Percentiles rank a stretch among this genome's conserved stretches.
phyloP scores from a whole-genome alignment of 1,140 invertebrate species.

The Atta colombica region DNA sequence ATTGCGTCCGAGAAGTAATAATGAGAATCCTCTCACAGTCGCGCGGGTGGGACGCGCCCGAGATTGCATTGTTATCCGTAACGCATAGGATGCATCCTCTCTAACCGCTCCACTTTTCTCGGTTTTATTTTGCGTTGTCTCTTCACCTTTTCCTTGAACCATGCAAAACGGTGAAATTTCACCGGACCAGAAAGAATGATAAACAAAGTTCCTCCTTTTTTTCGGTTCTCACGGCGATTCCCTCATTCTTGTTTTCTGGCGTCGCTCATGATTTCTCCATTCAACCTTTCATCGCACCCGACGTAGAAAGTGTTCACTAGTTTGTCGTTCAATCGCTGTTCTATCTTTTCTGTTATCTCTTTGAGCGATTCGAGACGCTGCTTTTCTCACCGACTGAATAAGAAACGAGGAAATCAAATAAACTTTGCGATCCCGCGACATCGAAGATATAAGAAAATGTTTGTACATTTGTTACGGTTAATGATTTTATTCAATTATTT shows the following conservation, averaged over 20 bases:
- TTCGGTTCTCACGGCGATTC: constrained; percentile 53
- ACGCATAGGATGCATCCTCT: constrained; percentile 21
- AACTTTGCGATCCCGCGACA: not conserved
- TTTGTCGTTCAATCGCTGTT: constrained; percentile 50
- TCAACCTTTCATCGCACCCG: constrained; percentile 42
- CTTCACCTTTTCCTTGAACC: constrained; percentile 39
- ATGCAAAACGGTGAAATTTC: constrained; percentile 29
- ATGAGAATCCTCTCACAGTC: constrained; percentile 53
- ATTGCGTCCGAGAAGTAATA: constrained; percentile 39
- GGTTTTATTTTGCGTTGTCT: constrained; percentile 36
- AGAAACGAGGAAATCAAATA: constrained; percentile 36
- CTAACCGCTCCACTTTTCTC: constrained; percentile 36
- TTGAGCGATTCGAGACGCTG: not conserved
- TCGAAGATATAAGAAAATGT: constrained; percentile 17
- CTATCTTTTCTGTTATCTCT: not conserved
- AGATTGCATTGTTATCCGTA: constrained; percentile 41
- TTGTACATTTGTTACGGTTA: not conserved
- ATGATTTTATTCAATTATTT: constrained; percentile 24
- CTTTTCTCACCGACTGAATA: constrained; percentile 8
- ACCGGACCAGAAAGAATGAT: constrained; percentile 26
- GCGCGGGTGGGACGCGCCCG: not conserved
- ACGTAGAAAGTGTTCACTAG: constrained; percentile 46
- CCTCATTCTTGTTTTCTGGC: constrained; percentile 34
- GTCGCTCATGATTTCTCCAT: constrained; percentile 55
- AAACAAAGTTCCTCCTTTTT: constrained; percentile 9